A percentile compares a stretch with the other conserved stretches of the same genome.
These are phyloP conservation scores for Sinhomidia bicolor DNA, from an alignment of 2,888 invertebrate genomes.

Conservation along the genomic window DNA sequence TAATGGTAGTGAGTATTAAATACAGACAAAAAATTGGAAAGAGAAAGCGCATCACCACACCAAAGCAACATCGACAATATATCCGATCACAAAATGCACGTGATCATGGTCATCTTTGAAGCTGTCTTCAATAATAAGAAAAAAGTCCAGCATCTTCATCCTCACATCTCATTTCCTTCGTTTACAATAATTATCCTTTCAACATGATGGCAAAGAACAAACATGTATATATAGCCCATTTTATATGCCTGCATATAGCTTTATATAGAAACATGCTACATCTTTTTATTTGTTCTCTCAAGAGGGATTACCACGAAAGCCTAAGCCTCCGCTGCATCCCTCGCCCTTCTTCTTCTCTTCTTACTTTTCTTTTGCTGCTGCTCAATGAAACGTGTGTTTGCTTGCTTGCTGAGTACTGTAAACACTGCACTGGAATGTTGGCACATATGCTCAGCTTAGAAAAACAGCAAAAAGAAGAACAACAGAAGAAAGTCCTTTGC, in stretches of 20 bases:
- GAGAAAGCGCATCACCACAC: too few species aligned
- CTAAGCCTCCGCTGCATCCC: not conserved
- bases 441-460: not conserved
- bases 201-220: not conserved
- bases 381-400: not conserved
- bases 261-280: too few species aligned
- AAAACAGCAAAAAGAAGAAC: not conserved
- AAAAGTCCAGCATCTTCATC: not conserved
- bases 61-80: too few species aligned
- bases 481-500: not conserved
- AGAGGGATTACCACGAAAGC: conserved; percentile 20
- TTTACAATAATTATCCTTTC: conserved; percentile 40
- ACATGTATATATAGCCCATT: not conserved
- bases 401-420: too few species aligned
- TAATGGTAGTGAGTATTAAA: too few species aligned
- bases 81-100: too few species aligned
- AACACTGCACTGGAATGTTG: not conserved
- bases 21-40: too few species aligned
- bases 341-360: not conserved
- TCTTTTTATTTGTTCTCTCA: not conserved
- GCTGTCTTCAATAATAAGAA: not conserved
- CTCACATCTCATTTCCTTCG: conserved; percentile 1
- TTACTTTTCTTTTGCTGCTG: not conserved
- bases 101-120: not conserved
- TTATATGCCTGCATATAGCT: too few species aligned